Evolutionary conservation across 2,888 invertebrate genomes (phyloP).

Genomic region (Drosophila tripunctata): DNA sequence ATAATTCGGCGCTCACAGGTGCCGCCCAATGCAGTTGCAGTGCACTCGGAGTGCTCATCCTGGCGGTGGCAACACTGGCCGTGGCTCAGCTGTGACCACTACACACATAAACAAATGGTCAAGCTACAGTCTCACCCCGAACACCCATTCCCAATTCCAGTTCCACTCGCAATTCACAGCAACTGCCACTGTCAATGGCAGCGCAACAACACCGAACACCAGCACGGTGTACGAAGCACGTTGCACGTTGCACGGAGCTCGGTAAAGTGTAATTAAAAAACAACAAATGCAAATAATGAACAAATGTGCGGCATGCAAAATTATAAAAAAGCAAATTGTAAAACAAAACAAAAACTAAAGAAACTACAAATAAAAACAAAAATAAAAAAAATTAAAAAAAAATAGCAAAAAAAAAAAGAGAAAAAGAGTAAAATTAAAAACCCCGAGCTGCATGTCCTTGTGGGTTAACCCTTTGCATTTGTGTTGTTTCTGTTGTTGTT

Average conservation of each 20-base stretch:
- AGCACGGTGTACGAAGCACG: conserved; percentile 14
- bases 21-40: conserved; percentile 68
- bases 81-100: conserved; percentile 79
- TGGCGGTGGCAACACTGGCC: conserved; percentile 54
- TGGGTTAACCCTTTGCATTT: conserved; percentile 41
- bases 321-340: conserved; percentile 43
- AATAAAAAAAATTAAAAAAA: conserved; percentile 19
- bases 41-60: conserved; percentile 51
- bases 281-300: conserved; percentile 57
- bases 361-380: conserved; percentile 14
- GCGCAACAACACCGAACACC: conserved; percentile 9
- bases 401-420: conserved; percentile 14
- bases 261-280: conserved; percentile 72
- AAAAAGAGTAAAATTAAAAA: conserved; percentile 36
- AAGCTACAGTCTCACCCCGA: conserved; percentile 9
- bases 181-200: conserved; percentile 8
- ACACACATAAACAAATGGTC: conserved; percentile 45
- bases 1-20: conserved; percentile 84
- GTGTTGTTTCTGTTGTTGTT: conserved; percentile 47
- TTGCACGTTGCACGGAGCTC: conserved; percentile 13
- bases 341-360: conserved; percentile 28
- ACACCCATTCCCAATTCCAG: no score
- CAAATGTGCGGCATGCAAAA: conserved; percentile 42
- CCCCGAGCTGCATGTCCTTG: conserved; percentile 54
- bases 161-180: no score